Evolutionary conservation across 1,140 invertebrate species (phyloP), one percentile per base, ranked within the genome.

Genomic region (Orius laevigatus): DNA sequence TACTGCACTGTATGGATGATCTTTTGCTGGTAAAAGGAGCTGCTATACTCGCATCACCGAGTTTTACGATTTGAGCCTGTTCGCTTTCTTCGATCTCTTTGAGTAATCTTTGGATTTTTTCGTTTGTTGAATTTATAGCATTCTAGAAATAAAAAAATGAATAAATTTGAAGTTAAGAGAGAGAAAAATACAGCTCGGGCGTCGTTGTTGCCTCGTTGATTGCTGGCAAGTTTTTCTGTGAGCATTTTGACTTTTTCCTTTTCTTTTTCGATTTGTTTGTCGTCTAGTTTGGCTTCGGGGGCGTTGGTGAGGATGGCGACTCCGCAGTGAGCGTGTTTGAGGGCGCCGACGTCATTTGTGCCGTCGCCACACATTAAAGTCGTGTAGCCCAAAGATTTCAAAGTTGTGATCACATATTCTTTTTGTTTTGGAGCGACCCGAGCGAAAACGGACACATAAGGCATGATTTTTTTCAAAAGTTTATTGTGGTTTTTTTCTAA

Each of bases 341-440:
- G 70, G 16, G 96, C 96, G n/a, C 96, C 96, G 18, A 99, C 96
- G 71, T 99, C 96, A 68, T 99, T 99, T 1, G 96, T 99, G 52
- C 96, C 96, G 72, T 99, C 96, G n/a, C 96, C 96, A 65, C 95
- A 98, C 96, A 99, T 99, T 0, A 99, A 65, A 1, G 93, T 96
- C 2, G 74, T 74, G 60, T 78, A 94, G 15, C 95, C 95, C 1
- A 91, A 62, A 20, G 75, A 70, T 64, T 96, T 96, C 20, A 98
- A 65, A 8, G 79, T 77, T 1, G 88, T 83, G 34, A 98, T 84
- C 2, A 97, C 84, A 63, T 81, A 84, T 68, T 99, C 95, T 67
- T 97, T 97, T 62, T 97, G 92, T 61, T 95, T 96, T 2, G 93
- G 93, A 10, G 87, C 87, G 60, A 95, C 91, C 57, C 93, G 70